Base-by-base conservation (phyloP, 2,888 invertebrate species). In the Laspeyria flexula region DNA sequence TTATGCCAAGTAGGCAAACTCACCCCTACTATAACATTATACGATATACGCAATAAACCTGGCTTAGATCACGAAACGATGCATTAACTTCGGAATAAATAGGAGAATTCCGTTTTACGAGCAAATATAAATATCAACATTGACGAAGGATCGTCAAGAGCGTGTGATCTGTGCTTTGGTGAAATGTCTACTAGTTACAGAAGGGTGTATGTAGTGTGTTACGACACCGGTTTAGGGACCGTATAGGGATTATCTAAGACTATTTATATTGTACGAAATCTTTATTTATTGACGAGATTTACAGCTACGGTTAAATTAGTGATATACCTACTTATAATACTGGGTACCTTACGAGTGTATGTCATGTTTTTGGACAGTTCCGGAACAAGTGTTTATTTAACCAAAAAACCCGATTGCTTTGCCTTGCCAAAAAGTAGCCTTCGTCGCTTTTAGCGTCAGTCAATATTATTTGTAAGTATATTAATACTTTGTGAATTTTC, bases 231-330 rank as follows among this genome's bases (percentile, higher is more conserved):
- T 35, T 35, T 35, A 35, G 18, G 4, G 4, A 18, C 43, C 27
- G 21, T 46, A 37, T 54, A 27, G 47, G 54, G 43, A 54, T 54
- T 33, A 11, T 41, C 37, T 9, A n/a, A 13, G 31, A 35, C 21
- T 48, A 34, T 55, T 54, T 48, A 60, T 48, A 58, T 55, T 34
- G 38, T 43, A 34, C 29, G 13, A 38, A 12, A n/a, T 27, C 30
- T 2, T 43, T 44, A 44, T 30, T 54, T 54, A 48, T 60, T 60
- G 39, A 53, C 29, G 23, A 11, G 13, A 4, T 43, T 39, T 33
- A 40, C 39, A 40, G 43, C 3, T 37, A 31, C 13, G 34, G n/a
- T 35, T 16, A 18, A 18, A 35, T 3, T 18, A n/a, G 34, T 31
- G 27, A 18, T 18, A 18, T 18, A 18, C 18, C n/a, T n/a, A n/a